Conservation (phyloP, 1,140 invertebrate species). For the Drosophila kurseongensis region DNA sequence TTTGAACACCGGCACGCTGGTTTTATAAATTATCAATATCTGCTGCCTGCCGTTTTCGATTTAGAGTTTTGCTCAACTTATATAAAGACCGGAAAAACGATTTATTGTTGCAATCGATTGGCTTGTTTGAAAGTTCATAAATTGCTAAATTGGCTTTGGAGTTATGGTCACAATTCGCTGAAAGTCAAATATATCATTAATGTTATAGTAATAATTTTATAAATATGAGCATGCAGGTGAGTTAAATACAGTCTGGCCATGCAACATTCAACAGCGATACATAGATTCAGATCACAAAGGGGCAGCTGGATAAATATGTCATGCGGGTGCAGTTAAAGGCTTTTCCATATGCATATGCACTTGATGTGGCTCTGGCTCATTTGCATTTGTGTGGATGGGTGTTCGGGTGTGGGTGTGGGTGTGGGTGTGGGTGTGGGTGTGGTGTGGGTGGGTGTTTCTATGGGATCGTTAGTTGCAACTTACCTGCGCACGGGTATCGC, state of each 20-base stretch:
- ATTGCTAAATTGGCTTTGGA: constrained; percentile 9
- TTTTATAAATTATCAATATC: constrained; percentile 51
- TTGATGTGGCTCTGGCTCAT: constrained; percentile 23
- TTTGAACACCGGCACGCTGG: constrained; percentile 20
- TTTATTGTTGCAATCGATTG: constrained; percentile 8
- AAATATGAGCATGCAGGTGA: constrained; percentile 29
- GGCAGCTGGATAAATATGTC: constrained; percentile 8
- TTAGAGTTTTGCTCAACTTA: background rate
- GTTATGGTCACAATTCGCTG: constrained; percentile 55
- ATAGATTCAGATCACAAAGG: constrained; percentile 4
- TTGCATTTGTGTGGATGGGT: constrained; percentile 26
- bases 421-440: background rate
- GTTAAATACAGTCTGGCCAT: constrained; percentile 27
- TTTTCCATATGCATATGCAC: constrained; percentile 1
- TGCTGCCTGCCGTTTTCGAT: constrained; percentile 4
- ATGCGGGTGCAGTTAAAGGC: constrained; percentile 25
- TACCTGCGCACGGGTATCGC: constrained; percentile 83
- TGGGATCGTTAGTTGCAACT: constrained; percentile 63
- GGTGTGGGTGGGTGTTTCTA: background rate
- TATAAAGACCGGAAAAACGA: constrained; percentile 17
- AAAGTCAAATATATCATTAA: constrained; percentile 26
- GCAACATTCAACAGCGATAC: constrained; percentile 35
- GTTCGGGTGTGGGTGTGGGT: background rate
- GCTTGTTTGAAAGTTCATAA: constrained; percentile 18
- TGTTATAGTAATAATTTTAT: constrained; percentile 13